These are phyloP conservation scores for Eupithecia insigniata DNA, from an alignment of 2,888 invertebrate species.

Conservation along the genomic window DNA sequence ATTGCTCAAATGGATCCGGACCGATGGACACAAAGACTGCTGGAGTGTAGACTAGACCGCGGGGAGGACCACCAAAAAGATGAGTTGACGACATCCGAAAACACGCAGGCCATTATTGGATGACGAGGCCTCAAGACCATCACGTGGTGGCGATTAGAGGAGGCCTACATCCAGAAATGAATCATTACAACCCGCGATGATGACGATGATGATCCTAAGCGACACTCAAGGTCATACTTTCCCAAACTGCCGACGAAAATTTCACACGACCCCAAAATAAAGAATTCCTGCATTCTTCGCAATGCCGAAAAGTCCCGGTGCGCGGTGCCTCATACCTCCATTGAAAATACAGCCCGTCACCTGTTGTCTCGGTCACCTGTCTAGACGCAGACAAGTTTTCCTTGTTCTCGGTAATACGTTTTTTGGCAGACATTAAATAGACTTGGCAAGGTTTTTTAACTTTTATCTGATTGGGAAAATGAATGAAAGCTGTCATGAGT, in stretches of 20 bases:
- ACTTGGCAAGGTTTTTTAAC: slow-evolving; percentile 75
- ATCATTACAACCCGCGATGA: too few relatives aligned
- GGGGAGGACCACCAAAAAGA: too few relatives aligned
- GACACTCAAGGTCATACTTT: slow-evolving; percentile 17
- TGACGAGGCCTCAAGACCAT: too few relatives aligned
- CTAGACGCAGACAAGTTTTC: slow-evolving; percentile 75
- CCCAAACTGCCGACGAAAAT: slow-evolving; percentile 11
- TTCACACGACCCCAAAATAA: slow-evolving; percentile 14
- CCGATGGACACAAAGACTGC: too few relatives aligned
- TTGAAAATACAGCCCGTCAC: slow-evolving; percentile 65
- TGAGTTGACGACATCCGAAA: too few relatives aligned
- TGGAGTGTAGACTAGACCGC: too few relatives aligned
- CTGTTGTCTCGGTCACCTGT: slow-evolving; percentile 71
- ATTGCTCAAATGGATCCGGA: too few relatives aligned
- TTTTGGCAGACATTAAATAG: slow-evolving; percentile 77
- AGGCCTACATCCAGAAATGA: too few relatives aligned
- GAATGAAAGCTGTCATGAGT: slow-evolving; percentile 80
- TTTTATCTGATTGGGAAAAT: slow-evolving; percentile 75
- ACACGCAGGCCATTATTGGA: too few relatives aligned
- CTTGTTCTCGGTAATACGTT: slow-evolving; percentile 78
- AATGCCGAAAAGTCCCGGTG: slow-evolving; percentile 26
- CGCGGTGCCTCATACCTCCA: slow-evolving; percentile 41
- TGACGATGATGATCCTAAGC: too few relatives aligned
- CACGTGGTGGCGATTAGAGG: too few relatives aligned
- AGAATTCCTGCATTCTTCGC: slow-evolving; percentile 20